Conservation (phyloP, 2,888 invertebrate species). For the Parnassius apollo region DNA sequence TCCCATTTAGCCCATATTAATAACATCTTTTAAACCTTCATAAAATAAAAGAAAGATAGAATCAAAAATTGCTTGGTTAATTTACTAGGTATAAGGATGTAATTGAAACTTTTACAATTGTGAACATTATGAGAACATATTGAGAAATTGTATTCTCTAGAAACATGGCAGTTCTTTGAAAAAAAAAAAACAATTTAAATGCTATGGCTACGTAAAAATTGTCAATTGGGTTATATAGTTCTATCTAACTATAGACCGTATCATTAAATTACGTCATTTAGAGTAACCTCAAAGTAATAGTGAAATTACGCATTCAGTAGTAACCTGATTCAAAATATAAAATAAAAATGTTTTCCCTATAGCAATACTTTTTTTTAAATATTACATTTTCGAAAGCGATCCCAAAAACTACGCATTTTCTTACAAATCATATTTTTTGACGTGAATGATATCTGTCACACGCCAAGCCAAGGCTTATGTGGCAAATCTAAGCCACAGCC, state of each 20-base stretch:
- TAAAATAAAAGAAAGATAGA: background rate
- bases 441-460: conserved; percentile 68
- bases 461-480: conserved; percentile 72
- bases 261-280: conserved; percentile 46
- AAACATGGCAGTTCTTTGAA: no score
- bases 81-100: no score
- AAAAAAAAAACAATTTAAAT: background rate
- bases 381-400: conserved; percentile 33
- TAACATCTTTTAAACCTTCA: background rate
- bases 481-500: conserved; percentile 65
- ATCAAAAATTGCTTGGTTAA: no score
- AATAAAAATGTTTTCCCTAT: background rate
- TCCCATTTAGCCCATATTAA: background rate
- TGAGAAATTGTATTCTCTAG: no score
- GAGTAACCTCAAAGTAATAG: conserved; percentile 60
- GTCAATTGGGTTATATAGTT: conserved; percentile 1
- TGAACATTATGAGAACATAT: no score
- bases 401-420: conserved; percentile 61
- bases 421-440: conserved; percentile 65
- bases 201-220: background rate
- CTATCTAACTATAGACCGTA: conserved; percentile 29
- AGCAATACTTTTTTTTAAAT: background rate
- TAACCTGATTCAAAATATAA: conserved; percentile 6
- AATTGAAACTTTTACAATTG: no score
- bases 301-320: conserved; percentile 23